Evolutionary conservation across 2,888 invertebrate genomes (phyloP), one percentile per base, ranked within the genome.

Genomic region (Apamea anceps): DNA sequence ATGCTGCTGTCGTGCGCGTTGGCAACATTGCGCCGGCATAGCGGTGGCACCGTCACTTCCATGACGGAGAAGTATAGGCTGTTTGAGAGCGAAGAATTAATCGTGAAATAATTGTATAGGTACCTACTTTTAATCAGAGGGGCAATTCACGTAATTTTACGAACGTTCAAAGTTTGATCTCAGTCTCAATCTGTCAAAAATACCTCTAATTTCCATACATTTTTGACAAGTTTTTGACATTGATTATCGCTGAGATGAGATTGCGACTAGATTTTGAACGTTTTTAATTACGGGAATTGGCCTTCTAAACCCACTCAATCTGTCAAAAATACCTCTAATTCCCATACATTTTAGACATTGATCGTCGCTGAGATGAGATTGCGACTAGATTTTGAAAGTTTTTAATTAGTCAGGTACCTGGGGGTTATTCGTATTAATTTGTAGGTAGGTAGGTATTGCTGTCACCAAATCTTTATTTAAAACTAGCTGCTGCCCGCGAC

Each of bases 1-100:
- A 96, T 97, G 15, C 94, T 98, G 66, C 96, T 98, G 0, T 97
- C 98, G 0, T 96, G 97, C 57, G 96, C 97, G 0, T 95, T 98
- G 42, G 97, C 98, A 0, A 94, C 97, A 2, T 90, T 98, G 48
- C 97, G 97, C 80, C 97, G 97, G 13, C 97, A 97, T 75, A 97
- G 92, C 84, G 89, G 90, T 63, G 80, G 88, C 0, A 83, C 91
- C 0, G 70, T 93, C 28, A 83, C 85, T 15, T 78, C 83, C 10
- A 70, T 95, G 73, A 84, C 93, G 0, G 88, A 93, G 18, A 93
- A 91, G 62, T 95, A 95, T 77, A 90, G 94, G 48, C 90, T 96
- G 3, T 94, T 94, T 72, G 65, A 66, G 68, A 71, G 62, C 2
- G 72, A 78, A 37, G 37, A 72, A n/a, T n/a, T 3, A 72, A 21